Evolutionary conservation across 2,113 vertebrate genomes (phyloP).

Genomic region (Podarcis muralis): DNA sequence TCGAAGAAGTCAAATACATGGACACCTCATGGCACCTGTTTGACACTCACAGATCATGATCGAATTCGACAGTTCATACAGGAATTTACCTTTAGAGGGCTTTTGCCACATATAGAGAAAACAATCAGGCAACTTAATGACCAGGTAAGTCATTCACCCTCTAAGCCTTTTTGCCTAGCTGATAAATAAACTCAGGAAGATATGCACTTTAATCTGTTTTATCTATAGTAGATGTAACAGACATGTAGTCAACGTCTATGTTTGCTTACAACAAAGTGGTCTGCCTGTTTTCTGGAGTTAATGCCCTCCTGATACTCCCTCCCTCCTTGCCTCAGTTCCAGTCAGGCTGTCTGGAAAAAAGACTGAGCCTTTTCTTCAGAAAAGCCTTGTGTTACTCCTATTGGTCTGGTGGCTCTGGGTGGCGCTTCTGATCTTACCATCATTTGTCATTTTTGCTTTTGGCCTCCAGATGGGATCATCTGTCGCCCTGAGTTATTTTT

Average conservation of each 20-base stretch:
- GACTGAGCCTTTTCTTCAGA: no score
- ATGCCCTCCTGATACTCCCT: not conserved
- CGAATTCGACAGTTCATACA: constrained; percentile 96
- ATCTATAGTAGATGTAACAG: not conserved
- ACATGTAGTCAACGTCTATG: not conserved
- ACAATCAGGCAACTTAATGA: constrained; percentile 97
- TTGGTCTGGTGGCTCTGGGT: no score
- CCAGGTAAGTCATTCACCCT: constrained; percentile 81
- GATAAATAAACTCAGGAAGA: not conserved
- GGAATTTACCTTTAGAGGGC: constrained; percentile 95
- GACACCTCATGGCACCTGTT: constrained; percentile 84
- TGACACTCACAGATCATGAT: constrained; percentile 95
- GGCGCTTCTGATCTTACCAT: no score
- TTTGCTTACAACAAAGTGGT: not conserved
- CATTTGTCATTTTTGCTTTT: no score
- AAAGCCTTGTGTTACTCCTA: no score
- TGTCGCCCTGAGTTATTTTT: no score
- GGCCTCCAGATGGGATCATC: no score
- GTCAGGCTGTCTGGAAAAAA: no score
- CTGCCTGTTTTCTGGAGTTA: not conserved
- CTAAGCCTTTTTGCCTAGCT: not conserved
- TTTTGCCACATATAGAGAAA: constrained; percentile 96
- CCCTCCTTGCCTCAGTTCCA: no score
- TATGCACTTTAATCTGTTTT: not conserved
- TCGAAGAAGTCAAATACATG: constrained; percentile 75